Base-by-base conservation (phyloP, 2,888 invertebrate species). In the Nysson spinosus region DNA sequence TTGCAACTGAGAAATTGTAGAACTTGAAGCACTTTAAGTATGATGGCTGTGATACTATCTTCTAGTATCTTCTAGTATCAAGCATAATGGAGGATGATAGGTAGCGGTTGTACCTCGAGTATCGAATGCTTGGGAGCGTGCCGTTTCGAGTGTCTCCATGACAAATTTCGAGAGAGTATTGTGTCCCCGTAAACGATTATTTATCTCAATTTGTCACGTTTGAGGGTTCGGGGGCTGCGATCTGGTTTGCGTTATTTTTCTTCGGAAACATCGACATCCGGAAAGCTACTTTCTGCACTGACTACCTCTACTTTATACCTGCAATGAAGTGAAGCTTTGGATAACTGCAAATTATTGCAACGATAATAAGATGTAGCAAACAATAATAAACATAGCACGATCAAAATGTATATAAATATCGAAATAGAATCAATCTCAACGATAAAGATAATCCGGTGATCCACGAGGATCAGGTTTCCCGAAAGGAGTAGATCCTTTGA, bases 121-220 rank as follows among this genome's bases (percentile, higher is more conserved):
- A 40, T 50, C 32, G 34, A 60, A 42, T 64, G 42, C 54, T 35
- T 30, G 55, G 76, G 63, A 78, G 77, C 75, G 76, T 82, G 75
- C 70, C 69, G 61, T 44, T 75, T 81, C 74, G 75, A 82, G 82
- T 75, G 63, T 64, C 75, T 54, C 76, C 74, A 67, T 78, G 79
- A 80, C 82, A 67, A 80, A 81, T 83, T 75, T 82, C 76, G 62
- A 82, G 80, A 69, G 81, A 58, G 56, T 63, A 80, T 82, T 82
- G 83, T 83, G 56, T 69, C 57, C 64, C 68, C 68, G 71, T 72
- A 77, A 77, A 79, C 78, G 75, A 85, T 83, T 83, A 84, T 83
- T 85, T 85, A 85, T 85, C 82, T 85, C 82, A 80, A 84, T 85
- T 84, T 83, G 81, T 84, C 81, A 80, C 82, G 78, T 69, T 37